These are phyloP conservation scores for Pyrrhosoma nymphula DNA, from an alignment of 2,888 invertebrate genomes.

Conservation along the genomic window DNA sequence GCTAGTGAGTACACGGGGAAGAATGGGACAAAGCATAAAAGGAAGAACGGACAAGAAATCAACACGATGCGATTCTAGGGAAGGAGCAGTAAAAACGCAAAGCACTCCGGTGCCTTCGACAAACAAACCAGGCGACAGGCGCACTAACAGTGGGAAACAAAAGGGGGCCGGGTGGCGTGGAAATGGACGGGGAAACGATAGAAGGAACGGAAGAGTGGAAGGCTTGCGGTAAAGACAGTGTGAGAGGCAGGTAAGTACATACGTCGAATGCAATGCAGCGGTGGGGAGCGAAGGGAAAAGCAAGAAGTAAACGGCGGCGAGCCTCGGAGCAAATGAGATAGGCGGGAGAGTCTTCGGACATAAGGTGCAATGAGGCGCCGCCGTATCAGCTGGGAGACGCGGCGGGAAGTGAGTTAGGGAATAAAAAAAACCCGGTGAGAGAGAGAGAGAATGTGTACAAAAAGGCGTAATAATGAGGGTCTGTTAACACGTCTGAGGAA, in stretches of 20 bases:
- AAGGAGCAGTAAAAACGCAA: constrained; percentile 28
- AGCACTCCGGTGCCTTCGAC: neutral
- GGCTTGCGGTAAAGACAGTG: neutral
- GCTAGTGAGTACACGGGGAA: neutral
- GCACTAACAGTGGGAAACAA: constrained; percentile 12
- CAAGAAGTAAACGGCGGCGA: neutral
- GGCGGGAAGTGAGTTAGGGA: neutral
- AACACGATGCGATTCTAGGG: neutral
- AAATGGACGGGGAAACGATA: neutral
- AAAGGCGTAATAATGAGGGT: constrained; percentile 61
- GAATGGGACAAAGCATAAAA: neutral
- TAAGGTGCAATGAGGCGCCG: neutral
- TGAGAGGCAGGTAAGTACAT: neutral
- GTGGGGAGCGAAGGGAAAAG: neutral
- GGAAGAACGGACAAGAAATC: neutral
- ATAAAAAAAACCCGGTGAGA: neutral
- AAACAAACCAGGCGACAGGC: neutral
- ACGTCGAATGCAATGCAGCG: neutral
- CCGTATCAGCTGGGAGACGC: constrained; percentile 4
- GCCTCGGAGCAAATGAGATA: neutral
- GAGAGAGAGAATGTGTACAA: constrained; percentile 9
- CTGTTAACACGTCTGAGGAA: constrained; percentile 55
- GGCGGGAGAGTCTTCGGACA: neutral
- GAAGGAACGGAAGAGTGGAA: neutral
- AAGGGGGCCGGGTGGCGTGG: neutral